A percentile compares a stretch with the other conserved stretches of the same genome.
These are phyloP conservation scores for Notodonta dromedarius DNA, from an alignment of 2,888 invertebrate genomes.

Conservation along the genomic window DNA sequence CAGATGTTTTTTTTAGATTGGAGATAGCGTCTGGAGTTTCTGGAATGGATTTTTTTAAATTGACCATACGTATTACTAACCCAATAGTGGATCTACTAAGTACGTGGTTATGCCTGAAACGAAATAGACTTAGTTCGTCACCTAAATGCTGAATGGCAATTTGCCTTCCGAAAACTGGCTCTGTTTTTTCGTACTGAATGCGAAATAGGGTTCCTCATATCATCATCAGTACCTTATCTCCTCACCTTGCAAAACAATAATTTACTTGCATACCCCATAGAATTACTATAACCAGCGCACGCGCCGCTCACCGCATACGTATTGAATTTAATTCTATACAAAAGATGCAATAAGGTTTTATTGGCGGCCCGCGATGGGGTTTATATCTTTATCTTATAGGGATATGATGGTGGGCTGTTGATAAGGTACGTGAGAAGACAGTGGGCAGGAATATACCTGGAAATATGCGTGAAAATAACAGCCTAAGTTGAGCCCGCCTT, in stretches of 20 bases:
- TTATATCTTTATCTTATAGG: slow-evolving; percentile 59
- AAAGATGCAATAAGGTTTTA: slow-evolving; percentile 72
- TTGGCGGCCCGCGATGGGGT: slow-evolving; percentile 40
- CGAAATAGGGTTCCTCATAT: no score
- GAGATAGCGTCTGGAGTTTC: neutral
- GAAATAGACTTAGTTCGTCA: no score
- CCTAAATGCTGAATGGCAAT: no score
- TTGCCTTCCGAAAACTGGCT: neutral
- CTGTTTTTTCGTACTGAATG: no score
- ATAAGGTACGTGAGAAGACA: slow-evolving; percentile 19
- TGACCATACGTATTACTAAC: neutral
- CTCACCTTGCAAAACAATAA: neutral
- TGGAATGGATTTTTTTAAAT: neutral
- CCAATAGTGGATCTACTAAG: no score
- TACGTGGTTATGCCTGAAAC: no score
- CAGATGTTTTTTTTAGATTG: slow-evolving; percentile 32
- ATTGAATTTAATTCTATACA: slow-evolving; percentile 70
- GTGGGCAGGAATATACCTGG: neutral
- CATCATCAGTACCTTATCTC: neutral
- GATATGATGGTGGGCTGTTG: slow-evolving; percentile 34
- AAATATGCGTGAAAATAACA: no score
- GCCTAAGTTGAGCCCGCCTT: no score
- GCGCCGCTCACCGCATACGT: slow-evolving; percentile 14
- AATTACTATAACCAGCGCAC: slow-evolving; percentile 25
- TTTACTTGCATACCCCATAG: slow-evolving; percentile 5